Evolutionary conservation across 1,140 invertebrate genomes (phyloP), one percentile per base, ranked within the genome.

Genomic region (Plutomurus gul): DNA sequence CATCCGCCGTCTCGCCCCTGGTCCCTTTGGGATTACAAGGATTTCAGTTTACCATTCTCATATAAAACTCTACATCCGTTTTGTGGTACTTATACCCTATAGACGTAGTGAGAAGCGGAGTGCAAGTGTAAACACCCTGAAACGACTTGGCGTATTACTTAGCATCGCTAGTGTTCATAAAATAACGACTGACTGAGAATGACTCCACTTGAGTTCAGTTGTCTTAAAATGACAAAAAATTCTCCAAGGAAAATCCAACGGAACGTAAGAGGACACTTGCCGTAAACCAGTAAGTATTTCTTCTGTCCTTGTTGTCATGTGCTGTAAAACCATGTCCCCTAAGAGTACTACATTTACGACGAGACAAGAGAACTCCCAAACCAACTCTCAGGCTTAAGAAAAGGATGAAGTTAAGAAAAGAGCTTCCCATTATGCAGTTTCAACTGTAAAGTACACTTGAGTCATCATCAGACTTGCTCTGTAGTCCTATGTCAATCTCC

Each of bases 401-500:
- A 33, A 65, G 27, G 56, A 65, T 30, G n/a, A 65, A 65, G 56
- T 33, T 65, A 65, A 65, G 56, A 65, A 65, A 33, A 43, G 39
- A 43, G 39, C 39, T 43, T 65, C 36, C 56, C 56, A 65, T 65
- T 65, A 65, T 65, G 25, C 27, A 25, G 56, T 33, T 65, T 65
- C 56, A n/a, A 65, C 56, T 33, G 56, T 65, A 65, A 65, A 65
- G 27, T 30, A 65, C 56, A 65, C 56, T 65, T 65, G 56, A 65
- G 56, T 65, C 56, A 65, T 65, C 56, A 33, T 30, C 56, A 65
- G 56, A 65, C 56, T 30, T 65, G 56, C 27, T 65, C 56, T 65
- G 56, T 65, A 25, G 36, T 65, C 27, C 27, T 33, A 65, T 65
- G 56, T 65, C 56, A 65, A 65, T 65, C 56, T 65, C 56, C 56